These are phyloP conservation scores for Himalopsyche tibetana DNA, from an alignment of 2,888 invertebrate species.

Conservation along the genomic window DNA sequence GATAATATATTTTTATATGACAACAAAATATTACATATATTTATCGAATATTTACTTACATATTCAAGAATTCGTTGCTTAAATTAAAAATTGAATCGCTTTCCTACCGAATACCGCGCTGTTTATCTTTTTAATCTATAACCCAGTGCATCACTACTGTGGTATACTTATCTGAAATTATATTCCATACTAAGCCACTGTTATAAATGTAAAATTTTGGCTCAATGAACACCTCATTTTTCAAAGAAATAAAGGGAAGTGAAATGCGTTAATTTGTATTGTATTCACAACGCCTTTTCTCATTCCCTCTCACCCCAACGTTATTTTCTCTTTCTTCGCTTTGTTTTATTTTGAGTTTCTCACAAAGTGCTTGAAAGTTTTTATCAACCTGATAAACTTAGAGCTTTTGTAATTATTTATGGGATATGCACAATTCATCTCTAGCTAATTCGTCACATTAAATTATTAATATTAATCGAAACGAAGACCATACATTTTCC, in stretches of 20 bases:
- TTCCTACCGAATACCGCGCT: too few species aligned
- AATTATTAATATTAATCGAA: too few species aligned
- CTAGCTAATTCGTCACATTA: neutral
- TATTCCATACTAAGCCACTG: neutral
- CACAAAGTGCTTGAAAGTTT: conserved; percentile 11
- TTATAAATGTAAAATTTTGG: conserved; percentile 6
- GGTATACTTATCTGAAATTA: neutral
- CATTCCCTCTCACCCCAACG: neutral
- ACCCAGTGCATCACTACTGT: neutral
- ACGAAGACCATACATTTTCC: too few species aligned
- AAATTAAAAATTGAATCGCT: too few species aligned
- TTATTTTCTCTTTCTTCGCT: conserved; percentile 1
- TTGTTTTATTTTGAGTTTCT: conserved; percentile 26
- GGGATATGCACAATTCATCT: neutral
- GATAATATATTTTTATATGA: too few species aligned
- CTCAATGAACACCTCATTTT: conserved; percentile 25
- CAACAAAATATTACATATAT: too few species aligned
- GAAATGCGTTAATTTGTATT: conserved; percentile 30
- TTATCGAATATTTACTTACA: too few species aligned
- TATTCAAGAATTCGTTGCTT: too few species aligned
- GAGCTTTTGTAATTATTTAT: conserved; percentile 18
- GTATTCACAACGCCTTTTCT: conserved; percentile 15
- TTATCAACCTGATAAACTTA: conserved; percentile 27
- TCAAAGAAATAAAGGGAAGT: conserved; percentile 30
- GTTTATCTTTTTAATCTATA: too few species aligned